phyloP scores from a whole-genome alignment of 2,113 vertebrate species.

The Phalacrocorax brasilianus region DNA sequence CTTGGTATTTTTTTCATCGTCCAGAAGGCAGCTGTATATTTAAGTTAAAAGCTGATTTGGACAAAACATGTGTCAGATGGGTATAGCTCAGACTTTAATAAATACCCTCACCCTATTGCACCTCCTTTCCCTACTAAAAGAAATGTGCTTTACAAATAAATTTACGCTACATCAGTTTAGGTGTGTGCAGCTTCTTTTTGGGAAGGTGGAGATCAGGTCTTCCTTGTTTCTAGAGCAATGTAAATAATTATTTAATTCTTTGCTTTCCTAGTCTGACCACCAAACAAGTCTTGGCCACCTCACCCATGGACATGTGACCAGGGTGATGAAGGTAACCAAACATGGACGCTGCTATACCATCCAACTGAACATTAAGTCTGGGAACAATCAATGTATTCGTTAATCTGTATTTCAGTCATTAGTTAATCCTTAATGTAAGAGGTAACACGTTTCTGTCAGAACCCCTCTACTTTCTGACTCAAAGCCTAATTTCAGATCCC shows the following conservation, averaged over 20 bases:
- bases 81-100: neutral
- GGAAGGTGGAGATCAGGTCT: neutral
- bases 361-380: too few relatives aligned
- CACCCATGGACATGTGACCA: neutral
- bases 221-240: neutral
- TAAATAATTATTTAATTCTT: neutral
- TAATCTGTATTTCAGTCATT: too few relatives aligned
- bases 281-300: neutral
- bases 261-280: neutral
- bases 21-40: neutral
- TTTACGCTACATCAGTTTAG: neutral
- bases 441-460: too few relatives aligned
- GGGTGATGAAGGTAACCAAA: too few relatives aligned
- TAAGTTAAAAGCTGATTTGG: neutral
- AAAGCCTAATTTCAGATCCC: too few relatives aligned
- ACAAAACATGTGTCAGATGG: neutral
- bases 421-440: too few relatives aligned
- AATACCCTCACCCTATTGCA: neutral
- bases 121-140: neutral
- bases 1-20: neutral
- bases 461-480: too few relatives aligned
- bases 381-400: too few relatives aligned
- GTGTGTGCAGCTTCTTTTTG: neutral
- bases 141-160: neutral
- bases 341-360: too few relatives aligned